Conservation (phyloP, 2,113 vertebrate genomes). For the Nannobrachium achirus region DNA sequence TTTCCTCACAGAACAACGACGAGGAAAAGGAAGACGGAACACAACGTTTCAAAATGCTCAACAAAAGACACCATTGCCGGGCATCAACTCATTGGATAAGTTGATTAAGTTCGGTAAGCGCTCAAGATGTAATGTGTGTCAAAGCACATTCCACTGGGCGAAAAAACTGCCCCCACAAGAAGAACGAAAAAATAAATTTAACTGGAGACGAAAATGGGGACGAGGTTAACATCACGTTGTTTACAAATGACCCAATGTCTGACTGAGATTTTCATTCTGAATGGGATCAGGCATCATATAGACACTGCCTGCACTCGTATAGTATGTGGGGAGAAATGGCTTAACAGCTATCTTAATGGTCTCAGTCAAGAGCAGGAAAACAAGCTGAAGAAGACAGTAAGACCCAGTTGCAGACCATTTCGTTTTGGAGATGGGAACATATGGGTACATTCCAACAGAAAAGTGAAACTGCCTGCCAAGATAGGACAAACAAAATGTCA, state of each 20-base stretch:
- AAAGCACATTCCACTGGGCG: constrained; percentile 35
- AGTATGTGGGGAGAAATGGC: constrained; percentile 35
- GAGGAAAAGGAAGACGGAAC: background rate
- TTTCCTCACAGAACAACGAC: background rate
- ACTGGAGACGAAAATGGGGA: constrained; percentile 15
- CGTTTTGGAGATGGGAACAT: constrained; percentile 23
- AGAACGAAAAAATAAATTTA: constrained; percentile 24
- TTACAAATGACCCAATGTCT: background rate
- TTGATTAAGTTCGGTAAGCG: background rate
- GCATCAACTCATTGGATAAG: constrained; percentile 30
- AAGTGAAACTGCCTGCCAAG: constrained; percentile 19
- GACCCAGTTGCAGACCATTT: constrained; percentile 23
- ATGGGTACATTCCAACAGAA: constrained; percentile 19
- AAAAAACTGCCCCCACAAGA: constrained; percentile 27
- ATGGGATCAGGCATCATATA: constrained; percentile 33
- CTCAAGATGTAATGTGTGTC: constrained; percentile 23
- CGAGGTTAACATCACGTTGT: constrained; percentile 20
- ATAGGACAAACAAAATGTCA: constrained; percentile 24
- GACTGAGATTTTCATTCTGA: constrained; percentile 34
- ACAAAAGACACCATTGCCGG: background rate
- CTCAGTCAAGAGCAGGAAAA: background rate
- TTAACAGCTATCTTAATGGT: constrained; percentile 7
- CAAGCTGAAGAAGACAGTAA: constrained; percentile 8
- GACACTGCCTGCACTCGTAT: constrained; percentile 23
- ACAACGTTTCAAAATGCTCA: too few species aligned